Conservation (phyloP, 2,888 invertebrate species). For the Lochmaea capreae region DNA sequence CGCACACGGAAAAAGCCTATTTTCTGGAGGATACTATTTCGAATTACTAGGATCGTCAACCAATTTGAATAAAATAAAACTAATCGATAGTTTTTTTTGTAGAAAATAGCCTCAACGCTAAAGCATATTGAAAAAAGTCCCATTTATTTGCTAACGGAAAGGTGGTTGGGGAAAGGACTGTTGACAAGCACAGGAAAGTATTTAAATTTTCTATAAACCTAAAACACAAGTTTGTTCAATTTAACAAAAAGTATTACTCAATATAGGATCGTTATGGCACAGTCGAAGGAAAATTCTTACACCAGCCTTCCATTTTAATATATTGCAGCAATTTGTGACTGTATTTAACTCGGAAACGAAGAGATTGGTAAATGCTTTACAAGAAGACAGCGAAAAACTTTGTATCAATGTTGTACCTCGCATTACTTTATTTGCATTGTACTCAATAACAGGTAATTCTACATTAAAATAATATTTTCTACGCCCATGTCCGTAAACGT, state of each 20-base stretch:
- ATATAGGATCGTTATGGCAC: slow-evolving; percentile 51
- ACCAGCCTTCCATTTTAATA: slow-evolving; percentile 54
- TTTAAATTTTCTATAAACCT: neutral
- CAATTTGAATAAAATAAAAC: neutral
- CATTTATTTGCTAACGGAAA: slow-evolving; percentile 31
- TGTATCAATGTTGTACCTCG: slow-evolving; percentile 64
- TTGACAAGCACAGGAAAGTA: slow-evolving; percentile 43
- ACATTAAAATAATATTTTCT: neutral
- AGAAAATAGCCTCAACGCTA: slow-evolving; percentile 38
- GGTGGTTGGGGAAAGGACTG: slow-evolving; percentile 44
- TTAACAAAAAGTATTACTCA: neutral
- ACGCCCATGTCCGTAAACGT: too few relatives aligned
- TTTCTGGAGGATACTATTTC: too few relatives aligned
- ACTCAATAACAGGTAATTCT: slow-evolving; percentile 68
- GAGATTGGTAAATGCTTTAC: slow-evolving; percentile 50
- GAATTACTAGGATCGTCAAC: too few relatives aligned
- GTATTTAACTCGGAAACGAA: slow-evolving; percentile 51
- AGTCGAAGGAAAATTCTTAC: slow-evolving; percentile 52
- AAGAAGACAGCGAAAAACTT: slow-evolving; percentile 50
- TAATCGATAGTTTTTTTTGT: slow-evolving; percentile 9
- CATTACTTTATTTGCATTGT: slow-evolving; percentile 67
- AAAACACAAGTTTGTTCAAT: neutral
- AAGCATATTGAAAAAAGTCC: slow-evolving; percentile 40
- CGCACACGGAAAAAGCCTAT: too few relatives aligned
- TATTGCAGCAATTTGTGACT: slow-evolving; percentile 50